Evolutionary conservation across 1,140 invertebrate species (phyloP), one percentile per base, ranked within the genome.

Genomic region (Dreissena polymorpha): DNA sequence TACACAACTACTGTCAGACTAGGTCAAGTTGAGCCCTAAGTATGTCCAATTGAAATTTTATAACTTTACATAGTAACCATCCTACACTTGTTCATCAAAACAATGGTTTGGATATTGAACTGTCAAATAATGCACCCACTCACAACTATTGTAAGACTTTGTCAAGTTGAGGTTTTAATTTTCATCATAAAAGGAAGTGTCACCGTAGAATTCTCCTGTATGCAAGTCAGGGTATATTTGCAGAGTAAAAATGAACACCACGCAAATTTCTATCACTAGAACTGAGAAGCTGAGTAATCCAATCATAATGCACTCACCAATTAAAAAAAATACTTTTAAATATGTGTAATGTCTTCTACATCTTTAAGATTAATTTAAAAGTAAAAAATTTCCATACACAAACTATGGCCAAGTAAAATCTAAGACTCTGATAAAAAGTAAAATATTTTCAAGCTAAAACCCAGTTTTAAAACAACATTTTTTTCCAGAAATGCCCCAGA

Each of bases 231-330:
- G 79, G 23, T 82, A 82, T 55, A 82, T 21, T 21, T 74, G 79
- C 18, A 82, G 27, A 29, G 29, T 64, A 14, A 1, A 74, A n/a
- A 82, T 82, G 29, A 81, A 72, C 68, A 81, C 78, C 25, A 82
- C 25, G 63, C 79, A 82, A 53, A 67, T 16, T 53, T 82, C 71
- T 64, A 82, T 72, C 23, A 74, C 60, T 21, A 74, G 60, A 55
- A 82, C 49, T 18, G 79, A 57, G n/a, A 82, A 82, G 65, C 79
- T 82, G 21, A 74, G 21, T 27, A 82, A 55, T 55, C 79, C 79
- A 74, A 82, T 27, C 79, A 82, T 81, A 25, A 25, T 81, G 50
- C 73, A 49, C 13, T 13, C 21, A 67, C 5, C n/a, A n/a, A n/a
- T n/a, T n/a, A n/a, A n/a, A n/a, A 14, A 21, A 67, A n/a, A 29